Evolutionary conservation across 2,888 invertebrate genomes (phyloP), one percentile per base, ranked within the genome.

Genomic region (Dolichopus griseipennis): DNA sequence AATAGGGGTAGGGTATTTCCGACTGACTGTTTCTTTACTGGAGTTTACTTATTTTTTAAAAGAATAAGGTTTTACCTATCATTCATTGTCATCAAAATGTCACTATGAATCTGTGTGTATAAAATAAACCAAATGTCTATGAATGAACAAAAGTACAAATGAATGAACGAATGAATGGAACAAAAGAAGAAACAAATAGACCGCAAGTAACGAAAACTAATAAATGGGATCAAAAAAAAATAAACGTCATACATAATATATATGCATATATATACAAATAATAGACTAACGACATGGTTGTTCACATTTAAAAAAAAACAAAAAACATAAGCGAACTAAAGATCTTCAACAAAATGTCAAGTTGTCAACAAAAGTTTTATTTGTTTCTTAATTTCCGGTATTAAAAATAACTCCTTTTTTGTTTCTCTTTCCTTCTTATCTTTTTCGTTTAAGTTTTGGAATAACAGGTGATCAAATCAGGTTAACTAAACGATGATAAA

Each of bases 381-480:
- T 52, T 15, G 52, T 52, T 52, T 52, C 18, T 52, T 52, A 52
- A 52, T 52, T 52, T 52, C 52, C 52, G 52, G 52, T 52, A 52
- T 18, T 4, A 52, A 12, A 52, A 15, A 52, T 18, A 52, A 52
- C 3, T 12, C 18, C 18, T 52, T 18, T n/a, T 52, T n/a, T 18
- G 18, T 52, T 18, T 52, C 18, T 52, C n/a, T n/a, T 52, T 18
- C 52, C 3, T 15, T 2, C 9, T 52, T 52, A 6, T 52, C 18
- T 52, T n/a, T 52, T 52, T 18, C 52, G 9, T 41, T 5, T 15
- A 9, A 41, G 9, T 41, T 41, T 41, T 41, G 15, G 18, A 52
- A 52, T 6, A 52, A 52, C 15, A 52, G 18, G 18, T n/a, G n/a
- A 52, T 52, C 18, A 52, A 52, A 52, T 52, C 52, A 52, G 18